Evolutionary conservation across 2,797 vertebrate genomes (phyloP).

Genomic region (Pipistrellus kuhlii): DNA sequence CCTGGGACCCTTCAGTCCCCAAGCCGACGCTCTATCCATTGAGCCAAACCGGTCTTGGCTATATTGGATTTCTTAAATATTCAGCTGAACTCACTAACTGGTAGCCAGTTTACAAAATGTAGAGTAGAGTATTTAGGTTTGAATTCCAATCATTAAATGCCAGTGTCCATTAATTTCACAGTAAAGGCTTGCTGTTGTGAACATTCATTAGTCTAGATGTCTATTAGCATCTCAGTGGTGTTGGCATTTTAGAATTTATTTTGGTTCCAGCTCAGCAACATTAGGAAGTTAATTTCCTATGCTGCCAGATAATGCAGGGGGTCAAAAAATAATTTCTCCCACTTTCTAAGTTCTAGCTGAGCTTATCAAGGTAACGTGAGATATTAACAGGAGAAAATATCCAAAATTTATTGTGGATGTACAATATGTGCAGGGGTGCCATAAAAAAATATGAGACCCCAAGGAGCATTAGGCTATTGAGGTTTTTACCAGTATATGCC

Average conservation of each 20-base stretch:
- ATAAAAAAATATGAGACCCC: neutral
- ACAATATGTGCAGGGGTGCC: neutral
- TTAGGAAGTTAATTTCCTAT: neutral
- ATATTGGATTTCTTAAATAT: neutral
- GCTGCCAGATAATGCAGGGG: neutral
- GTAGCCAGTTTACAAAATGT: neutral
- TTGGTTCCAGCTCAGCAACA: neutral
- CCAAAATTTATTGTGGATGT: neutral
- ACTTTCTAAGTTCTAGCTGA: neutral
- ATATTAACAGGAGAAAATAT: neutral
- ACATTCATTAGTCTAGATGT: neutral
- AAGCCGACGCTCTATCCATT: too few relatives aligned
- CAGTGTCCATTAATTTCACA: slow-evolving; percentile 5
- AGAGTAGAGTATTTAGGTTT: slow-evolving; percentile 28
- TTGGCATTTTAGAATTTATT: slow-evolving; percentile 27
- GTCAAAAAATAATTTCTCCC: neutral
- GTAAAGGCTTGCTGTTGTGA: neutral
- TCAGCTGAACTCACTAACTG: neutral
- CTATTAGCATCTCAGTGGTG: neutral
- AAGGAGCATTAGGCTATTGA: neutral
- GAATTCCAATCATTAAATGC: slow-evolving; percentile 8
- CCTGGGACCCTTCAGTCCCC: too few relatives aligned
- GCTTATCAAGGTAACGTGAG: neutral
- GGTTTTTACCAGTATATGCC: neutral
- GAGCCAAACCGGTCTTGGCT: too few relatives aligned